Evolutionary conservation across 2,113 vertebrate genomes (phyloP).

Genomic region (Salvelinus alpinus): DNA sequence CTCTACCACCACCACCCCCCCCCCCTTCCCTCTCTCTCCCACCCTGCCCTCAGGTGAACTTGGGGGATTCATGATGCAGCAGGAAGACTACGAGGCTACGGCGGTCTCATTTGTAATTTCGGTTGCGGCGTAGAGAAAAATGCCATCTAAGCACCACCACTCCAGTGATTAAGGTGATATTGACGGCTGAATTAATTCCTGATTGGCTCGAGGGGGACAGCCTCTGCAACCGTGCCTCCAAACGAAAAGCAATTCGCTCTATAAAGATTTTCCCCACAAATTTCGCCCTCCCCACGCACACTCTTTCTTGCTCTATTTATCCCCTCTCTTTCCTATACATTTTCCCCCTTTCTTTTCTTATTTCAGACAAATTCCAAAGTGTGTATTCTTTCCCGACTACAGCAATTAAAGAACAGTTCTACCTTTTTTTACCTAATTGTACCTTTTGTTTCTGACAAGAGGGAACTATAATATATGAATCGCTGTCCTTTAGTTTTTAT

Average conservation of each 20-base stretch:
- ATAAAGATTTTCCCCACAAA: slow-evolving; percentile 5
- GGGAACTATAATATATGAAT: background rate
- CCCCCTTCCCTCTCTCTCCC: background rate
- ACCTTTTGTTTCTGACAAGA: background rate
- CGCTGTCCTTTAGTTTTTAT: background rate
- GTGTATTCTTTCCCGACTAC: slow-evolving; percentile 7
- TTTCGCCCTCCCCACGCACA: background rate
- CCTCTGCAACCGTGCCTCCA: slow-evolving; percentile 1
- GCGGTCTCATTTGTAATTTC: slow-evolving; percentile 36
- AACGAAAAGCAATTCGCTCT: slow-evolving; percentile 29
- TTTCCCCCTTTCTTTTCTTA: background rate
- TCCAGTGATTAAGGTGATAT: slow-evolving; percentile 58
- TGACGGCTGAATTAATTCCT: slow-evolving; percentile 50
- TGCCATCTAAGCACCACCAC: slow-evolving; percentile 28
- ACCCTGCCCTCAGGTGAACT: background rate
- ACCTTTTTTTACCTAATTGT: slow-evolving; percentile 10
- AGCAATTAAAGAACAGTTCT: background rate
- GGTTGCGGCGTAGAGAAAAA: slow-evolving; percentile 17
- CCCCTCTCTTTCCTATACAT: background rate
- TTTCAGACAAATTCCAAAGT: background rate
- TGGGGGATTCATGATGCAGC: background rate
- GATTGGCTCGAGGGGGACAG: slow-evolving; percentile 30
- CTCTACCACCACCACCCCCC: background rate
- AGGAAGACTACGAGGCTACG: background rate
- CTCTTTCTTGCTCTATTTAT: background rate